Conservation (phyloP, 2,113 vertebrate species). For the Cercocebus atys region DNA sequence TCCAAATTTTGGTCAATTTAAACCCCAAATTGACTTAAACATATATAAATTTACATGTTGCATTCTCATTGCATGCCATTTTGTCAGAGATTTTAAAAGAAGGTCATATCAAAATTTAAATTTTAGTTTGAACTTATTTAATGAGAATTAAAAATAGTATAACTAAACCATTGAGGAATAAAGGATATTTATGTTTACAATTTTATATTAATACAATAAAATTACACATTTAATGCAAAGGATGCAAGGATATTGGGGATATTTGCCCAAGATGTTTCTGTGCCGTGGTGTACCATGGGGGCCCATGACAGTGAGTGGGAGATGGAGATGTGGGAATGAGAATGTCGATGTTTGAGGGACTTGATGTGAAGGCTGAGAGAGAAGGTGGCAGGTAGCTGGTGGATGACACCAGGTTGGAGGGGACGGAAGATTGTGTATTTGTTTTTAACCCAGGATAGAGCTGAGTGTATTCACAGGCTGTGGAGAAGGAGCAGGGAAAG, state of each 20-base stretch:
- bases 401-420: too few relatives aligned
- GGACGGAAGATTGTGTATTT: background rate
- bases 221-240: background rate
- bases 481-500: background rate
- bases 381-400: background rate
- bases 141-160: slow-evolving; percentile 18
- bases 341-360: background rate
- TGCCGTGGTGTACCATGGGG: fast-evolving
- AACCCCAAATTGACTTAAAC: background rate
- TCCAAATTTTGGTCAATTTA: background rate
- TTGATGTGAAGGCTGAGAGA: too few relatives aligned
- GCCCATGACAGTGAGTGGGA: fast-evolving
- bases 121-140: slow-evolving; percentile 37
- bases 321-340: too few relatives aligned
- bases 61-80: background rate
- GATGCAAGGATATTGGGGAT: background rate
- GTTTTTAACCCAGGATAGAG: background rate
- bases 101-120: background rate
- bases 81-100: background rate
- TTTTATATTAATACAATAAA: background rate
- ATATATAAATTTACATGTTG: background rate
- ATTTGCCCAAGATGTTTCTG: background rate
- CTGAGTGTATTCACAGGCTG: background rate
- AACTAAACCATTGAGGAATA: background rate
- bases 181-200: background rate